A percentile compares a stretch with the other conserved stretches of the same genome.
Evolutionary conservation across 2,888 invertebrate genomes (phyloP).

Genomic region (Troilus luridus): DNA sequence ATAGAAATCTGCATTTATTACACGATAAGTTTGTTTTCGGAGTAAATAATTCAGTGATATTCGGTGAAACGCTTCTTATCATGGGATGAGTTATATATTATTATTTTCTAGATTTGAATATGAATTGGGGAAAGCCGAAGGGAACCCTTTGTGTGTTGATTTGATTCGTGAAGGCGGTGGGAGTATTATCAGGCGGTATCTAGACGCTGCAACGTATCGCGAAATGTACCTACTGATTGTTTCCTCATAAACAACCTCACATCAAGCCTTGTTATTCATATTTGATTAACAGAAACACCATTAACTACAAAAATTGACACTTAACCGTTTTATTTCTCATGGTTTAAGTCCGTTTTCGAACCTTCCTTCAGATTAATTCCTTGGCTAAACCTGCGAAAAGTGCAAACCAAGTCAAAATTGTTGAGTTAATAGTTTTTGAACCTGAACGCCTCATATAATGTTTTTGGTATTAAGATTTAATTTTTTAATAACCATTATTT

Average conservation of each 20-base stretch:
- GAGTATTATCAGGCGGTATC: background rate
- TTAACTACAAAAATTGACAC: too few relatives aligned
- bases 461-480: too few relatives aligned
- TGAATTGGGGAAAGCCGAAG: background rate
- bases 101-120: background rate
- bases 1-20: slow-evolving; percentile 3
- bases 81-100: background rate
- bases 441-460: too few relatives aligned
- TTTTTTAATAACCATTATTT: too few relatives aligned
- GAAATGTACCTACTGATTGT: background rate
- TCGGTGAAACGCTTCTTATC: background rate
- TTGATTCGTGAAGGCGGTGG: background rate
- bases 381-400: too few relatives aligned
- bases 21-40: background rate
- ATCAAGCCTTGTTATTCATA: background rate
- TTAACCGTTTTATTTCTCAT: too few relatives aligned
- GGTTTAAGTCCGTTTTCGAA: too few relatives aligned
- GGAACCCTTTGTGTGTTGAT: slow-evolving; percentile 4
- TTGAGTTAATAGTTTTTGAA: too few relatives aligned
- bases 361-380: too few relatives aligned
- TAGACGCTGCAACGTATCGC: background rate
- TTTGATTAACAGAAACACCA: background rate
- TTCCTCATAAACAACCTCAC: background rate
- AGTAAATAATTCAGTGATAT: slow-evolving; percentile 12
- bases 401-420: too few relatives aligned